Conservation (phyloP, 2,113 vertebrate genomes). For the Leucoraja erinaceus region DNA sequence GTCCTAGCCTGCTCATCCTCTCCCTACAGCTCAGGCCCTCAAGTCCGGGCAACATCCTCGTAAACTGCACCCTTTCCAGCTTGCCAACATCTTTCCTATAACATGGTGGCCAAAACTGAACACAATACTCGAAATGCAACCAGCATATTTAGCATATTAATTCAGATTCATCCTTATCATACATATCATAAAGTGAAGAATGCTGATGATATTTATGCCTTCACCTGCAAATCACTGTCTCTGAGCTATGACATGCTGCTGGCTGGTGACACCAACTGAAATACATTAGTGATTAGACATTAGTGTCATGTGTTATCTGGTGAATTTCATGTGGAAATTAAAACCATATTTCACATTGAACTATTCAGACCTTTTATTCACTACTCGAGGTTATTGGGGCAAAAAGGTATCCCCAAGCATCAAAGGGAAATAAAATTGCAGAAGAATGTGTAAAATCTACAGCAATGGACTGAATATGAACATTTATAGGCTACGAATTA, state of each 20-base stretch:
- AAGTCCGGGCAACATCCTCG: too few relatives aligned
- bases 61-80: too few relatives aligned
- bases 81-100: too few relatives aligned
- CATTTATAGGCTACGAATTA: neutral
- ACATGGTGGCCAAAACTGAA: too few relatives aligned
- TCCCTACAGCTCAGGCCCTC: too few relatives aligned
- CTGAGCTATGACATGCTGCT: neutral
- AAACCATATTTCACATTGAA: constrained; percentile 1
- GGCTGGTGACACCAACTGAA: constrained; percentile 4
- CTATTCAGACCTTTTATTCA: neutral
- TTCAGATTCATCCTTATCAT: too few relatives aligned
- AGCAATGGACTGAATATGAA: neutral
- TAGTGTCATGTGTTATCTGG: constrained; percentile 15
- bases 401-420: neutral
- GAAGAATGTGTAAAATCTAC: neutral
- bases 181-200: neutral
- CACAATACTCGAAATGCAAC: too few relatives aligned
- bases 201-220: neutral
- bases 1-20: too few relatives aligned
- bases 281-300: neutral
- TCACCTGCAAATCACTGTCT: neutral
- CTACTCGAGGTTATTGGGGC: neutral
- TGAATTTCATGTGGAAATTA: neutral
- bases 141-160: too few relatives aligned
- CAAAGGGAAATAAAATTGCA: neutral